Evolutionary conservation across 2,888 invertebrate species (phyloP).

Genomic region (Philereme vetulata): DNA sequence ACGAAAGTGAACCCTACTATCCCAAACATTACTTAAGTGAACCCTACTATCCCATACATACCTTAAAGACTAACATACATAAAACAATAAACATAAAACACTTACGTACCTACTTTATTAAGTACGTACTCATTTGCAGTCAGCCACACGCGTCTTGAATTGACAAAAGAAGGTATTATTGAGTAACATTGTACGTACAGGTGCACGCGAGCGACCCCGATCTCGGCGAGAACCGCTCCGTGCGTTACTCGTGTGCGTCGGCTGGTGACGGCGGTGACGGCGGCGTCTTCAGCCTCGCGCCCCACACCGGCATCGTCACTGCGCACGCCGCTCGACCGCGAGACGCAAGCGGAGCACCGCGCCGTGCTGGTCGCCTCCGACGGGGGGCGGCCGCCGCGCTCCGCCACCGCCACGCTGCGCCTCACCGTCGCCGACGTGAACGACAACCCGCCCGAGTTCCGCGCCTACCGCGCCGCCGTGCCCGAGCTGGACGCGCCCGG

Average conservation of each 20-base stretch:
- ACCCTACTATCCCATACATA: too few species aligned
- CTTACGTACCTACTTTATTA: too few species aligned
- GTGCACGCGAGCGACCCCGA: constrained; percentile 93
- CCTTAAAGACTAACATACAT: too few species aligned
- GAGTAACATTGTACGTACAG: constrained; percentile 40
- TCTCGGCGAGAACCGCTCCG: constrained; percentile 90
- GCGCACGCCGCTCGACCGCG: constrained; percentile 92
- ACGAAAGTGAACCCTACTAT: too few species aligned
- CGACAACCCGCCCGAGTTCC: constrained; percentile 96
- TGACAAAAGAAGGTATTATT: too few species aligned
- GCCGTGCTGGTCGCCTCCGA: constrained; percentile 93
- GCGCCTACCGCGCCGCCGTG: constrained; percentile 90
- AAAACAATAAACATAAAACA: too few species aligned
- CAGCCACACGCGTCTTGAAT: too few species aligned
- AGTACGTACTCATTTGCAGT: too few species aligned
- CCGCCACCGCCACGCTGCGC: constrained; percentile 86
- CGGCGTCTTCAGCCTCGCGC: constrained; percentile 91
- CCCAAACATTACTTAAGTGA: too few species aligned
- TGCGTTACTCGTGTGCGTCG: constrained; percentile 88
- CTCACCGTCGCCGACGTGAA: constrained; percentile 96
- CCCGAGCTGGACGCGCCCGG: constrained; percentile 91
- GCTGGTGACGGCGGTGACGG: constrained; percentile 48
- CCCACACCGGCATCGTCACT: constrained; percentile 95
- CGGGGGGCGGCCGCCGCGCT: constrained; percentile 89
- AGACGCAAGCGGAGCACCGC: constrained; percentile 92